A percentile compares a stretch with the other conserved stretches of the same genome.
Evolutionary conservation across 2,888 invertebrate genomes (phyloP).

Genomic region (Nemotelus nigrinus): DNA sequence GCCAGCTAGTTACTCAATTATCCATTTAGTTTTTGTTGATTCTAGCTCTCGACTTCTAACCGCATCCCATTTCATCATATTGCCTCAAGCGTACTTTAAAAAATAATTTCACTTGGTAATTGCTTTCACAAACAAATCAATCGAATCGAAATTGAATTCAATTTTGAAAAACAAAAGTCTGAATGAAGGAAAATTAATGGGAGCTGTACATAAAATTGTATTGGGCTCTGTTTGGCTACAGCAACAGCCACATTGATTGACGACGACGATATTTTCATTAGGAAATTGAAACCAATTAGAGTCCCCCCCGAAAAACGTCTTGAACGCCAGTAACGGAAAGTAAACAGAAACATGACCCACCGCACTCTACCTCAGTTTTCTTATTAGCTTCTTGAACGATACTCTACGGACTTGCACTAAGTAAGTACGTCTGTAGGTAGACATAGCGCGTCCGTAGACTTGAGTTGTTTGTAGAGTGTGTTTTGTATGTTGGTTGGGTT

Average conservation of each 20-base stretch:
- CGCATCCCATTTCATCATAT: constrained; percentile 4
- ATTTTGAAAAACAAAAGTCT: not conserved
- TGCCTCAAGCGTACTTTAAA: constrained; percentile 14
- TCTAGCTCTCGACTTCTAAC: too few relatives aligned
- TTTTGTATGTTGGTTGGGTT: too few relatives aligned
- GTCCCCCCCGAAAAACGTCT: constrained; percentile 8
- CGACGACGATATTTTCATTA: constrained; percentile 24
- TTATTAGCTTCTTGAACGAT: constrained; percentile 18
- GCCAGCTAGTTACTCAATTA: too few relatives aligned
- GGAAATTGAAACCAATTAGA: constrained; percentile 41
- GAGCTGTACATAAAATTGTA: not conserved
- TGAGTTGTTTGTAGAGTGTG: too few relatives aligned
- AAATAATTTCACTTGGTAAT: not conserved
- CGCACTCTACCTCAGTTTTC: constrained; percentile 2
- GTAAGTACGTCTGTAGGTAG: not conserved
- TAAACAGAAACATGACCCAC: constrained; percentile 21
- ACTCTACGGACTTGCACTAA: not conserved
- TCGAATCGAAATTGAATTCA: not conserved
- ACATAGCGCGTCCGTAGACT: too few relatives aligned
- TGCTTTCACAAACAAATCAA: not conserved
- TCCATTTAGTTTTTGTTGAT: too few relatives aligned
- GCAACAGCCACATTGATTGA: not conserved
- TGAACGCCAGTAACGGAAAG: constrained; percentile 4
- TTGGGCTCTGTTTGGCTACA: not conserved
- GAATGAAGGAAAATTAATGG: not conserved